Evolutionary conservation across 2,797 vertebrate species (phyloP), one percentile per base, ranked within the genome.

Genomic region (Philypnodon macrostomus): DNA sequence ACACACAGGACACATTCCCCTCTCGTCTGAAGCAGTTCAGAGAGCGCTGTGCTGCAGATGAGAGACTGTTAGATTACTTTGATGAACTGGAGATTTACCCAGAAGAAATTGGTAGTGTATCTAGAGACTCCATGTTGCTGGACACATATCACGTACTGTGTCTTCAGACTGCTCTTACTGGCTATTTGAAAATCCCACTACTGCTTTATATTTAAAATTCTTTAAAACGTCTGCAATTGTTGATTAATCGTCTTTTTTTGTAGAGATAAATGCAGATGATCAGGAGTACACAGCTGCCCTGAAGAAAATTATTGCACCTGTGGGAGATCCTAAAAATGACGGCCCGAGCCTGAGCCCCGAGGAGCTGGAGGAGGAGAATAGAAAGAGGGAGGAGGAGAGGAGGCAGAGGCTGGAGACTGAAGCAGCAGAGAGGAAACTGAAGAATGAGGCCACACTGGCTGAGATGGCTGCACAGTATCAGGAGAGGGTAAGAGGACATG

Each of bases 31-130:
- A 23, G 23, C 74, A 19, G 56, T 95, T 91, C 80, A 90, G 92
- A 48, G 74, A 90, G 2, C 53, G 64, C 34, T 87, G 83, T 7
- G 21, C 63, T 0, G 85, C 90, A 0, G 92, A 94, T 0, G 86
- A 88, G 18, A 93, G 91, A 0, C 73, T 95, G 64, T 80, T 94
- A 55, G 93, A 97, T 85, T 98, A 92, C 70, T 98, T 96, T 40
- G 94, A 97, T 32, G 92, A 97, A 61, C 79, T 92, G 24, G 94
- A 98, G 87, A 90, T 97, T 84, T 88, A 92, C 58, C 93, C 92
- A 2, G 82, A 91, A 27, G 69, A 88, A 37, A 91, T 97, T 0
- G 93, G 96, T 98, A 91, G 40, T 4, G 5, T 32, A 7, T 12
- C 11, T 17, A 23, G 17, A 42, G 24, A 33, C 27, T 29, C 27